A percentile compares a stretch with the other conserved stretches of the same genome.
phyloP scores from a whole-genome alignment of 2,113 vertebrate genomes.

The Nothocercus julius region DNA sequence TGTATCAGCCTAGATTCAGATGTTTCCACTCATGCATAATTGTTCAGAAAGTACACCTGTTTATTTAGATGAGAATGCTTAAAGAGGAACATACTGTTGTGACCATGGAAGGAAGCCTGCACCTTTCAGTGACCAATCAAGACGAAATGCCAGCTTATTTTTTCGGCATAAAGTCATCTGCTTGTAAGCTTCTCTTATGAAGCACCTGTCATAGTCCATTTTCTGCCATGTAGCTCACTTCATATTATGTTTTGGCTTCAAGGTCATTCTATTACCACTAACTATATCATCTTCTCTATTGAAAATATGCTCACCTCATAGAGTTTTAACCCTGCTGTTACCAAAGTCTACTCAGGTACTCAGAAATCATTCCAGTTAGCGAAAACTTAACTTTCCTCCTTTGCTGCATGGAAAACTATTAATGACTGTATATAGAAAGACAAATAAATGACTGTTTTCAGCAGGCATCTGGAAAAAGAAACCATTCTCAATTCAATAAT shows the following conservation, averaged over 20 bases:
- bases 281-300: conserved; percentile 37
- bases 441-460: not conserved
- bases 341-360: not conserved
- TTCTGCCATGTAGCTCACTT: conserved; percentile 32
- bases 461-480: not conserved
- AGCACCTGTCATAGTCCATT: conserved; percentile 57
- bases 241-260: conserved; percentile 41
- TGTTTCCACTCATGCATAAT: not conserved
- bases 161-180: conserved; percentile 45
- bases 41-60: not conserved
- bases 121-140: not conserved
- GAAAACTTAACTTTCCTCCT: not conserved
- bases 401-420: not conserved
- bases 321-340: not conserved
- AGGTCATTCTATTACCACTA: conserved; percentile 64
- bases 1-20: not conserved
- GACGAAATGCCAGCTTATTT: conserved; percentile 33
- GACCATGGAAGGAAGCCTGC: rapidly evolving
- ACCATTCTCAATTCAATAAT: not conserved
- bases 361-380: conserved; percentile 18
- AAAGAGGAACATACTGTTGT: not conserved
- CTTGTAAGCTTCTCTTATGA: conserved; percentile 30
- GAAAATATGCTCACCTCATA: conserved; percentile 18
- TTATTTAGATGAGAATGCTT: not conserved
- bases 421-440: not conserved